Base-by-base conservation (phyloP, 2,797 vertebrate genomes). In the Bradypus variegatus region DNA sequence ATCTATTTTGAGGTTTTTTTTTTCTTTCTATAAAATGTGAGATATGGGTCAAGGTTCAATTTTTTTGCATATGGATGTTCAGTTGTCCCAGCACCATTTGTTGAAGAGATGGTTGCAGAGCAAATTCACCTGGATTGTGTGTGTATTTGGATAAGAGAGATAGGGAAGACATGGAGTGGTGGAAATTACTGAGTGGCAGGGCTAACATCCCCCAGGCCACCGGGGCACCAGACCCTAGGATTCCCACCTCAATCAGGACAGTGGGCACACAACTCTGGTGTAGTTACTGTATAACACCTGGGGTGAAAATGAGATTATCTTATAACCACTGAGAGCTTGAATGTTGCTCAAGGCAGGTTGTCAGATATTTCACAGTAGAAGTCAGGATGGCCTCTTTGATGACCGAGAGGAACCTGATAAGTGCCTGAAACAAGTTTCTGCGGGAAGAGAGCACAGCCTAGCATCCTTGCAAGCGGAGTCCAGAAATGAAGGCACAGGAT, bases 291-390 rank as follows among this genome's bases (percentile, higher is more conserved):
- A 87, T 72, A 84, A 95, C 82, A 50, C 16, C 7, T 16, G 53
- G 31, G n/a, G 60, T 29, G 77, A 79, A 82, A 95, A 76, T 38
- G 38, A 84, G 67, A 80, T 85, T 86, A 70, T 50, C 77, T 88
- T 86, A 31, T 36, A 45, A 76, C 90, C 55, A 13, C 50, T 41
- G 19, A 53, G 64, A 65, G 13, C 67, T 50, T 60, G 50, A 55
- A 12, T 41, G 76, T 21, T 38, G 45, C 53, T 70, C 73, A 60
- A n/a, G 1, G 23, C 69, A 79, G 65, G 29, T 27, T 18, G 55
- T 70, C n/a, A 21, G 55, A 19, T 29, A 10, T 65, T 2, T n/a
- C 31, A 48, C 31, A 31, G 62, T 25, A 13, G 55, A 27, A 73
- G 36, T 33, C 29, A 38, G 1, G 58, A 4, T 0, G 1, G 38